phyloP scores from a whole-genome alignment of 30 jellyfish, hydroid and myxozoan species.

The Calvadosia cruxmelitensis region DNA sequence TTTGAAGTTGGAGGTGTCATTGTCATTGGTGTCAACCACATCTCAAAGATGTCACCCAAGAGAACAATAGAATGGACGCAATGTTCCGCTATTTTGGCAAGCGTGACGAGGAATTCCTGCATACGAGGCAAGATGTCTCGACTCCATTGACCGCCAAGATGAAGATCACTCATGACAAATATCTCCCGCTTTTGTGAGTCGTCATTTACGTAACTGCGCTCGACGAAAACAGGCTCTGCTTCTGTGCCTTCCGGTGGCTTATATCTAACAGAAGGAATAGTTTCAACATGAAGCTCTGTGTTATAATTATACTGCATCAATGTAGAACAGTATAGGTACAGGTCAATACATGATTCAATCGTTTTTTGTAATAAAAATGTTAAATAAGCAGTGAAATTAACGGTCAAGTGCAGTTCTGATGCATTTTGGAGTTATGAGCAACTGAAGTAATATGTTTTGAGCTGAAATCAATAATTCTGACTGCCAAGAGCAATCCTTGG shows the following conservation, averaged over 20 bases:
- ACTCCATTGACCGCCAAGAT: constrained; percentile 58
- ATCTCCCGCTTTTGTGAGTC: constrained; percentile 40
- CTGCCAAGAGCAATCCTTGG: no score
- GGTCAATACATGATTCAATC: no score
- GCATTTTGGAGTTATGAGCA: no score
- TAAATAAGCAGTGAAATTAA: no score
- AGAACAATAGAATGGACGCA: constrained; percentile 39
- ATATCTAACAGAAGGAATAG: constrained; percentile 15
- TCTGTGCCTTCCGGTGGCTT: constrained; percentile 23
- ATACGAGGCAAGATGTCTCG: constrained; percentile 12
- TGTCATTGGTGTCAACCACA: constrained; percentile 64
- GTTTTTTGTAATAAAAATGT: no score
- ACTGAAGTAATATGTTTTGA: no score
- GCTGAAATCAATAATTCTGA: no score
- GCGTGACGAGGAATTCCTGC: constrained; percentile 7
- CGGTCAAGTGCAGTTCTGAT: no score
- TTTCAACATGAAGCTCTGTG: no score
- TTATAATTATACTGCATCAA: no score
- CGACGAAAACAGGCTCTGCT: constrained; percentile 19
- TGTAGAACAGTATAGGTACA: no score
- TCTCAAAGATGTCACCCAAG: constrained; percentile 54
- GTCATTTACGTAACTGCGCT: constrained; percentile 23
- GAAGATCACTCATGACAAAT: constrained; percentile 44
- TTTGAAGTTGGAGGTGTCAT: constrained; percentile 19
- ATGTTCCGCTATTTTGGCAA: constrained; percentile 53